Conservation (phyloP, 1,140 invertebrate genomes). For the Harpegnathos saltator region DNA sequence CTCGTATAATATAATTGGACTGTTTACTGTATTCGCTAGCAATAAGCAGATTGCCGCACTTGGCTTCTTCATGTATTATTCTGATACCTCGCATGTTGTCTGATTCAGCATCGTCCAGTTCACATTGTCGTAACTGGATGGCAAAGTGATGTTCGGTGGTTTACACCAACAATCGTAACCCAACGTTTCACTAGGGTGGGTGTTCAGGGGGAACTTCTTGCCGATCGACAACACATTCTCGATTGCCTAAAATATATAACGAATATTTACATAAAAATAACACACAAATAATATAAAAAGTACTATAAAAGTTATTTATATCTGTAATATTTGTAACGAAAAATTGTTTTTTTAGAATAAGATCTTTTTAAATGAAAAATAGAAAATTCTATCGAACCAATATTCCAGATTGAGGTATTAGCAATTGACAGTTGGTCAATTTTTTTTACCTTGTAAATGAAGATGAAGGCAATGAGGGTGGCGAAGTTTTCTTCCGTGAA, state of each 20-base stretch:
- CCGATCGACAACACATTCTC: constrained; percentile 94
- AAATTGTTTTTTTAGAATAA: too few species aligned
- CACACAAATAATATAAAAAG: background rate
- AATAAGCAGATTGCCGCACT: background rate
- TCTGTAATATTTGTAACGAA: constrained; percentile 1
- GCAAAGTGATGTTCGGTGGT: constrained; percentile 81
- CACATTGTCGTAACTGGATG: constrained; percentile 79
- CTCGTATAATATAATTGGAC: constrained; percentile 1
- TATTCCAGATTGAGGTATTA: background rate
- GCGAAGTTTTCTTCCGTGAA: constrained; percentile 99
- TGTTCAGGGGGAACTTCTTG: constrained; percentile 92
- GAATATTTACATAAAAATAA: constrained; percentile 6
- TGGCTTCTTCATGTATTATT: constrained; percentile 10
- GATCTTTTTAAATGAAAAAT: too few species aligned
- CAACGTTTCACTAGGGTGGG: constrained; percentile 86
- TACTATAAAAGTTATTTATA: constrained; percentile 1
- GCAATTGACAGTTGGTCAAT: background rate
- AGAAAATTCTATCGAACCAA: background rate
- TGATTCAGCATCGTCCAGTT: constrained; percentile 89
- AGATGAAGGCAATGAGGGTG: constrained; percentile 99
- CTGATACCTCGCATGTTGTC: constrained; percentile 88
- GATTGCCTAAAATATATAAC: constrained; percentile 87
- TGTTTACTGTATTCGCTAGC: constrained; percentile 3
- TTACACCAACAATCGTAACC: constrained; percentile 90
- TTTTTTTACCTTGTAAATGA: constrained; percentile 96